A percentile compares a stretch with the other conserved stretches of the same genome.
Conservation (phyloP, 2,888 invertebrate genomes). For the Tridacna crocea region DNA sequence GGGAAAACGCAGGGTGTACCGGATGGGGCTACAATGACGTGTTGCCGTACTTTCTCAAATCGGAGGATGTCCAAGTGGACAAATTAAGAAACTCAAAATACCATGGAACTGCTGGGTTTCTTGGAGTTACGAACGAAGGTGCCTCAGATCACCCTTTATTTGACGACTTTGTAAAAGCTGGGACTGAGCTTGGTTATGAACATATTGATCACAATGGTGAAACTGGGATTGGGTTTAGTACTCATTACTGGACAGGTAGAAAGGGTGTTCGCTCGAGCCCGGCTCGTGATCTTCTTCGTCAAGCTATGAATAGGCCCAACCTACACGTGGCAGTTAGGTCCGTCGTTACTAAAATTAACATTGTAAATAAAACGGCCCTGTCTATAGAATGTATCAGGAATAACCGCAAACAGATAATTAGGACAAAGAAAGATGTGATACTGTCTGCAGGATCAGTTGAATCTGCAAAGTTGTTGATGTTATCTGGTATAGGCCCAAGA, state of each 20-base stretch:
- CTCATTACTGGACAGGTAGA: slow-evolving; percentile 28
- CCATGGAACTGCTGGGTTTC: slow-evolving; percentile 76
- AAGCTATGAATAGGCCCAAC: not conserved
- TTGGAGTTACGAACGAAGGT: slow-evolving; percentile 69
- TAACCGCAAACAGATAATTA: slow-evolving; percentile 16
- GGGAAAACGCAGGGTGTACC: slow-evolving; percentile 40
- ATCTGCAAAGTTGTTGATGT: slow-evolving; percentile 81
- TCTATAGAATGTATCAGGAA: slow-evolving; percentile 27
- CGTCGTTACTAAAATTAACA: slow-evolving; percentile 29
- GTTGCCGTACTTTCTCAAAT: slow-evolving; percentile 86
- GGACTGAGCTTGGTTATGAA: slow-evolving; percentile 87
- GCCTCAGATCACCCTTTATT: slow-evolving; percentile 68
- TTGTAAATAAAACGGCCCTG: slow-evolving; percentile 20
- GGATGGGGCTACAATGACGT: slow-evolving; percentile 93
- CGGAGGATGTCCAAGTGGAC: slow-evolving; percentile 84
- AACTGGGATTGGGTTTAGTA: slow-evolving; percentile 43
- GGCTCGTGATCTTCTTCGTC: slow-evolving; percentile 15
- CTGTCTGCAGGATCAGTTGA: slow-evolving; percentile 82
- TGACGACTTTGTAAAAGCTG: slow-evolving; percentile 85
- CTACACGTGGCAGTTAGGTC: slow-evolving; percentile 20
- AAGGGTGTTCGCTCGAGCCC: slow-evolving; percentile 67
- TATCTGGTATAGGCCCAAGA: slow-evolving; percentile 82
- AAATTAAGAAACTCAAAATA: slow-evolving; percentile 69
- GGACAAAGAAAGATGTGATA: slow-evolving; percentile 70
- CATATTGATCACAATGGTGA: slow-evolving; percentile 82